These are phyloP conservation scores for Phalloptychus januarius DNA, from an alignment of 2,797 vertebrate genomes.

Conservation along the genomic window DNA sequence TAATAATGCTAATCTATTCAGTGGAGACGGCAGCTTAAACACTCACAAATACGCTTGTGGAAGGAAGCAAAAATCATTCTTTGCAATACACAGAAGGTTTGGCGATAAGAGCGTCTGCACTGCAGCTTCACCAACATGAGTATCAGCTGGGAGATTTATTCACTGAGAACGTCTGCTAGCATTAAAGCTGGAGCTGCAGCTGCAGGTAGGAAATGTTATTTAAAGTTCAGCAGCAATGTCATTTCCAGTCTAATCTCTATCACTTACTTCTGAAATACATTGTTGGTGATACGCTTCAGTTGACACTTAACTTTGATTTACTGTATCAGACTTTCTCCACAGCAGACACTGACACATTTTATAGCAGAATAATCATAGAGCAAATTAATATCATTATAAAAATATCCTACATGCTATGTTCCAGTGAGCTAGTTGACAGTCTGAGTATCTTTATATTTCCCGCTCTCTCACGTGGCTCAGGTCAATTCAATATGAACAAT, in stretches of 20 bases:
- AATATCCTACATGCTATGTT: background rate
- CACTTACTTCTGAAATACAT: background rate
- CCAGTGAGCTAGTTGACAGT: background rate
- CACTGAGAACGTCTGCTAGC: background rate
- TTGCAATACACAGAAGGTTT: background rate
- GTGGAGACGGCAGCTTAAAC: background rate
- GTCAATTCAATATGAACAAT: background rate
- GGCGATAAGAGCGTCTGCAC: background rate
- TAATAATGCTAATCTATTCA: background rate
- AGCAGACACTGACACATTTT: background rate
- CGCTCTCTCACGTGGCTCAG: background rate
- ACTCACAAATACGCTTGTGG: background rate
- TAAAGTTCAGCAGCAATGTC: background rate
- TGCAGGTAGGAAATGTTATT: background rate
- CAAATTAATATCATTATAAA: background rate
- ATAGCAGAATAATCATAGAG: background rate
- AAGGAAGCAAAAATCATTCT: background rate
- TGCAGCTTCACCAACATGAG: background rate
- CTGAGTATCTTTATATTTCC: background rate
- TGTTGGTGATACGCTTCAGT: background rate
- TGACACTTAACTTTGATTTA: background rate
- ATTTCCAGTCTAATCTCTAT: background rate
- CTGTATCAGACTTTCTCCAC: background rate
- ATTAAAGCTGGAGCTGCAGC: background rate
- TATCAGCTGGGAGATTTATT: background rate